Conservation (phyloP, 2,113 vertebrate species). For the Potamarius usumacintae region DNA sequence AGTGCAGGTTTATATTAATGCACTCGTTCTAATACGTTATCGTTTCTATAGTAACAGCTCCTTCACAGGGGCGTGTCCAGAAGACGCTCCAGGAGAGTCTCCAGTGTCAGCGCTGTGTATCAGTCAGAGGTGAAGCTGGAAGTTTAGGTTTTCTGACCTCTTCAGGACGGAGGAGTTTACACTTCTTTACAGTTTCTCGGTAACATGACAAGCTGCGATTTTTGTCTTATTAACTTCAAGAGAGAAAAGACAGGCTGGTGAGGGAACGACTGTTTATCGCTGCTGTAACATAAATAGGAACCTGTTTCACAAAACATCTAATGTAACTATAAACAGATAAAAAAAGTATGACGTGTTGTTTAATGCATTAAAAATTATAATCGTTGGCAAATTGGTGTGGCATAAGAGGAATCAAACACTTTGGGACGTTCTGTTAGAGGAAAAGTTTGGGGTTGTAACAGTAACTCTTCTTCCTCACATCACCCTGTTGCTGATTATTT, state of each 20-base stretch:
- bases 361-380: neutral
- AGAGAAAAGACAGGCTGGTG: neutral
- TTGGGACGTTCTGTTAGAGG: neutral
- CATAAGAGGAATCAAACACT: neutral
- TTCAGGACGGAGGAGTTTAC: neutral
- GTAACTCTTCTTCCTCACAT: neutral
- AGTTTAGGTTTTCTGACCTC: too few species aligned
- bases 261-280: neutral
- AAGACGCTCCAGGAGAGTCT: neutral
- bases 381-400: neutral
- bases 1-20: neutral
- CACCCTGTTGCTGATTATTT: neutral
- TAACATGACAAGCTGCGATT: neutral
- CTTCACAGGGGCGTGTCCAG: neutral
- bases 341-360: neutral
- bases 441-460: neutral
- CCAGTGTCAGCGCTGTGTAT: neutral
- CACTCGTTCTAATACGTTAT: neutral
- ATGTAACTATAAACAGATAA: neutral
- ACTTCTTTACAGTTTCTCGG: neutral
- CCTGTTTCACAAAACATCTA: neutral
- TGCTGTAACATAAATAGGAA: neutral
- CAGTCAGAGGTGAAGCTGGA: neutral
- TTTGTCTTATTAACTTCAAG: neutral
- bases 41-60: neutral